These are phyloP conservation scores for Rhabdornis inornatus DNA, from an alignment of 2,113 vertebrate genomes.

Conservation along the genomic window DNA sequence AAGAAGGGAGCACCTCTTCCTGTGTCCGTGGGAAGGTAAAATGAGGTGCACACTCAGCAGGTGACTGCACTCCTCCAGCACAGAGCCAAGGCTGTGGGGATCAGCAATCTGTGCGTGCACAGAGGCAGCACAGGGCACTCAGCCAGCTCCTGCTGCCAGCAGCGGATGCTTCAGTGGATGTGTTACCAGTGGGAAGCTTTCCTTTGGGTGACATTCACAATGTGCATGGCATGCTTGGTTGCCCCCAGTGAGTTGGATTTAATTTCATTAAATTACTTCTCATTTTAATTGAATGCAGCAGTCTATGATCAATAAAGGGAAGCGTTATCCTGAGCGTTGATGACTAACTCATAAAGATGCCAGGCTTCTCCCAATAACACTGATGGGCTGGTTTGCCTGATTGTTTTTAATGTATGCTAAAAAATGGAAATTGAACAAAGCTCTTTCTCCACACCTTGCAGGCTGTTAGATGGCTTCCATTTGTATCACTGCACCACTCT, in stretches of 20 bases:
- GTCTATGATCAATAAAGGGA: conserved; percentile 8
- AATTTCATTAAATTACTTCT: background rate
- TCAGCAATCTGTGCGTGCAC: accelerated
- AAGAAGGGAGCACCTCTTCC: background rate
- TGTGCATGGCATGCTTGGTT: background rate
- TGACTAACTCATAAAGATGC: background rate
- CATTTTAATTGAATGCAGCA: conserved; percentile 35
- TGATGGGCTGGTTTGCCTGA: background rate
- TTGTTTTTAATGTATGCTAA: conserved; percentile 17
- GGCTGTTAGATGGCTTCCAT: background rate
- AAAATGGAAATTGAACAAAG: conserved; percentile 30
- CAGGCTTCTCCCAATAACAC: background rate
- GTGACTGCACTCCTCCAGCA: background rate
- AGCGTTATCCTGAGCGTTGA: background rate
- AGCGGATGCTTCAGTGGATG: accelerated
- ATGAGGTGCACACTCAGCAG: background rate
- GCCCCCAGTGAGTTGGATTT: background rate
- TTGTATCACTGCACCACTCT: accelerated
- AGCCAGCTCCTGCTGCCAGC: background rate
- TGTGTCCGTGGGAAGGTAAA: background rate
- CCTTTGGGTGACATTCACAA: background rate
- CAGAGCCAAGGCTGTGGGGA: accelerated
- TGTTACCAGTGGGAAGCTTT: background rate
- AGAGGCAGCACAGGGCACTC: background rate
- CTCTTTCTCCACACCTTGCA: background rate